Conservation (phyloP, 1,140 invertebrate species). For the Drosophila takahashii region DNA sequence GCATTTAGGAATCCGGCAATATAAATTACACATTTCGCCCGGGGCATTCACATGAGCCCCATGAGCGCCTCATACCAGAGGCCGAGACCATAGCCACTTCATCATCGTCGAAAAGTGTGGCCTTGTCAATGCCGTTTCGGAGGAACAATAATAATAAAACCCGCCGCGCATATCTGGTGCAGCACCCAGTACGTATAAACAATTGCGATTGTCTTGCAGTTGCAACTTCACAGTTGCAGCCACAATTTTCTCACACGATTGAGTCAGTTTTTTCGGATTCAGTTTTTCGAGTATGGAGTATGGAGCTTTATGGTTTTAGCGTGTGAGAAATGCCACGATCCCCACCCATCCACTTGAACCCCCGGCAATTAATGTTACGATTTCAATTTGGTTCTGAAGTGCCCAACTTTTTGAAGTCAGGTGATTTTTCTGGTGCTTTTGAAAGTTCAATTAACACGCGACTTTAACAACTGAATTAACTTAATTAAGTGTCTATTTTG, state of each 20-base stretch:
- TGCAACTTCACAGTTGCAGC: conserved; percentile 45
- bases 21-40: conserved; percentile 48
- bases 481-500: conserved; percentile 62
- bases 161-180: conserved; percentile 72
- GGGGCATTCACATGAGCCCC: conserved; percentile 28
- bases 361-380: conserved; percentile 38
- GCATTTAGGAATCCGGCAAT: conserved; percentile 39
- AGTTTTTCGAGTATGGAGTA: not conserved
- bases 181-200: conserved; percentile 43
- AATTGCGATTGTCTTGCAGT: conserved; percentile 70
- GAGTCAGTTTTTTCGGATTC: conserved; percentile 39
- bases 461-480: conserved; percentile 66
- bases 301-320: conserved; percentile 5
- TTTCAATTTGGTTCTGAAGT: conserved; percentile 25
- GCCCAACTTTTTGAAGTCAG: conserved; percentile 2
- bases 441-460: conserved; percentile 63
- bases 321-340: conserved; percentile 47
- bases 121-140: conserved; percentile 77
- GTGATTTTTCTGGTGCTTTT: conserved; percentile 25
- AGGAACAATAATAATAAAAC: conserved; percentile 70
- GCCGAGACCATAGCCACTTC: conserved; percentile 9
- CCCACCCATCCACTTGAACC: conserved; percentile 38
- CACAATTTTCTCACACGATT: conserved; percentile 61
- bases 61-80: not conserved
- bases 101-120: conserved; percentile 56